Percentiles rank a stretch among this genome's conserved stretches.
Evolutionary conservation across 1,140 invertebrate genomes (phyloP).

Genomic region (Pseudomyrmex cubaensis): DNA sequence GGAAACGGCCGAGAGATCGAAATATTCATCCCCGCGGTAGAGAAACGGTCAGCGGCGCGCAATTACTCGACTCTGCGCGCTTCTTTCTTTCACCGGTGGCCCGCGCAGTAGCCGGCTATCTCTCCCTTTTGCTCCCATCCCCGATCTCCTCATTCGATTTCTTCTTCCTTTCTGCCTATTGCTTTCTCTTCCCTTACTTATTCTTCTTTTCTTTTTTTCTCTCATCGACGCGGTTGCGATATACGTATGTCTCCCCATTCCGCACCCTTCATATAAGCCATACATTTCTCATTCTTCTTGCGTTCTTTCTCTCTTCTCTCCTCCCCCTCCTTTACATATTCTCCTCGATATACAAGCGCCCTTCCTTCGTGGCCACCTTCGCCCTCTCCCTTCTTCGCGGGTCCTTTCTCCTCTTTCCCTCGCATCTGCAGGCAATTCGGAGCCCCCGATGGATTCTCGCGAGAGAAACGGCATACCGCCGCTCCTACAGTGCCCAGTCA

Average conservation of each 20-base stretch:
- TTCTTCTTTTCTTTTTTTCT: conserved; percentile 54
- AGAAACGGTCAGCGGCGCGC: conserved; percentile 69
- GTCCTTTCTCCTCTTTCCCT: conserved; percentile 63
- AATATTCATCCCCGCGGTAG: conserved; percentile 78
- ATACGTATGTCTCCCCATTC: conserved; percentile 43
- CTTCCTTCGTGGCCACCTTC: conserved; percentile 59
- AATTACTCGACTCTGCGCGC: conserved; percentile 65
- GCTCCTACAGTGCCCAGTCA: conserved; percentile 76
- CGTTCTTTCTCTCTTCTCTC: not conserved
- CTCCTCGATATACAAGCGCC: conserved; percentile 34
- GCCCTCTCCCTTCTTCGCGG: conserved; percentile 55
- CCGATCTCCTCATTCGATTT: conserved; percentile 25
- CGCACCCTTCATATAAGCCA: conserved; percentile 31
- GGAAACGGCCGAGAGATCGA: conserved; percentile 73
- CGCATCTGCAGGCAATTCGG: conserved; percentile 75
- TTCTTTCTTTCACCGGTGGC: conserved; percentile 70
- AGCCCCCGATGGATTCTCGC: conserved; percentile 71
- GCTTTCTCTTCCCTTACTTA: conserved; percentile 25
- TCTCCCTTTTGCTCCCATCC: conserved; percentile 32
- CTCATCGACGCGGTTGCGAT: conserved; percentile 55
- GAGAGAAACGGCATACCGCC: conserved; percentile 72
- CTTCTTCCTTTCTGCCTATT: conserved; percentile 4
- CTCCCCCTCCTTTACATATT: not conserved
- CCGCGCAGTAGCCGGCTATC: conserved; percentile 63
- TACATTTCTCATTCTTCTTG: conserved; percentile 16